Conservation (phyloP, 2,113 vertebrate species). For the Sakesphorus luctuosus region DNA sequence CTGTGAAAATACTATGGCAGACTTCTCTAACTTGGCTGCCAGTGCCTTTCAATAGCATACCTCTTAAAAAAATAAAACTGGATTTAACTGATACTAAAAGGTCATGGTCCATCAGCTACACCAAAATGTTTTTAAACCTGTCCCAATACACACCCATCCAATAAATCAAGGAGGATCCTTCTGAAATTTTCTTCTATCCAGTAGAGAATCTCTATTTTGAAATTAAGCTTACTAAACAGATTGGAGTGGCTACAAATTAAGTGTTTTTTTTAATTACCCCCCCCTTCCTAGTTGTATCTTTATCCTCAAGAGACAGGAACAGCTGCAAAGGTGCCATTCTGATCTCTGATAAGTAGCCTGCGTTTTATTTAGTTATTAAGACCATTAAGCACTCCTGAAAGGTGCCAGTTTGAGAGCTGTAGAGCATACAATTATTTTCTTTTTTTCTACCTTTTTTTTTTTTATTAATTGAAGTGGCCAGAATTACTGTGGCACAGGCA, state of each 20-base stretch:
- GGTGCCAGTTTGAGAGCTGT: not conserved
- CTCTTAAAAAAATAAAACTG: slow-evolving; percentile 36
- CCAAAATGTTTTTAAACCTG: slow-evolving; percentile 11
- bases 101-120: not conserved
- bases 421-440: not conserved
- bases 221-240: not conserved
- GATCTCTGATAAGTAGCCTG: slow-evolving; percentile 13
- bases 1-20: slow-evolving; percentile 40
- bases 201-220: not conserved
- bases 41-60: not conserved
- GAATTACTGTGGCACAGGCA: not conserved
- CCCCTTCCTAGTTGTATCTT: not conserved
- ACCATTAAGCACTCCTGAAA: not conserved
- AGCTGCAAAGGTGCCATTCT: slow-evolving; percentile 8
- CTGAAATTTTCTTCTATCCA: not conserved
- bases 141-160: not conserved
- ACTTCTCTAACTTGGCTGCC: slow-evolving; percentile 13
- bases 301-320: slow-evolving; percentile 1
- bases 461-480: not conserved
- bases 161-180: not conserved
- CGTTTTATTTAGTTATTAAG: slow-evolving; percentile 42
- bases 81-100: slow-evolving; percentile 24
- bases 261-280: not conserved
- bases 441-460: too few relatives aligned
- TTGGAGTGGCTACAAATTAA: not conserved